Evolutionary conservation across 2,113 vertebrate species (phyloP).

Genomic region (Crotalus tigris): DNA sequence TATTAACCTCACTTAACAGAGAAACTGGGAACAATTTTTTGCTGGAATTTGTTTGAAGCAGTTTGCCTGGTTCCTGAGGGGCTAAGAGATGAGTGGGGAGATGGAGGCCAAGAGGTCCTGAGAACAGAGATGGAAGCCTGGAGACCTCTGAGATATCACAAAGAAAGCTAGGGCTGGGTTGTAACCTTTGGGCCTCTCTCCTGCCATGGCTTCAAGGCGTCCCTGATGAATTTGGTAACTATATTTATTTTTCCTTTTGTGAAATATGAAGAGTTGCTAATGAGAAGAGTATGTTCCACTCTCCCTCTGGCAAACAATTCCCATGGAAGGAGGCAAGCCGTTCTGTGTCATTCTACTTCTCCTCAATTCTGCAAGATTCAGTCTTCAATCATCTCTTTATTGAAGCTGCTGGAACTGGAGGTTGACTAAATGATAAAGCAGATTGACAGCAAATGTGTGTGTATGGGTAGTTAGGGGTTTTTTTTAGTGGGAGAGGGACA

Average conservation of each 20-base stretch:
- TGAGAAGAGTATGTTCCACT: background rate
- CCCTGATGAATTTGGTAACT: background rate
- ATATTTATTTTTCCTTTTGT: slow-evolving; percentile 7
- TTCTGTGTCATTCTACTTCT: background rate
- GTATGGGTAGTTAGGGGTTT: background rate
- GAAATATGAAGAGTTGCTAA: background rate
- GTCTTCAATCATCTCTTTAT: background rate
- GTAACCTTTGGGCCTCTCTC: background rate
- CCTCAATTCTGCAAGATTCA: background rate
- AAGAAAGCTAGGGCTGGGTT: background rate
- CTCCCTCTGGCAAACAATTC: background rate
- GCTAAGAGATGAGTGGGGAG: background rate
- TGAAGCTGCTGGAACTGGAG: background rate
- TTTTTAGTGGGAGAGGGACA: background rate
- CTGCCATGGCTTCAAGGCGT: background rate
- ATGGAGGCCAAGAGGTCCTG: background rate
- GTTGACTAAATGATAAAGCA: background rate
- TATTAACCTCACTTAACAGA: background rate
- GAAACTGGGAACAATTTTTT: background rate
- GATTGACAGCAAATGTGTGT: background rate
- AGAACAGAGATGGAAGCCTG: background rate
- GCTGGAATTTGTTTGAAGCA: background rate
- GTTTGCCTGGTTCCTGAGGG: background rate
- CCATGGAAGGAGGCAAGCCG: background rate
- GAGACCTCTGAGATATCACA: background rate